Base-by-base conservation (phyloP, 2,888 invertebrate species). In the Athalia cordata region DNA sequence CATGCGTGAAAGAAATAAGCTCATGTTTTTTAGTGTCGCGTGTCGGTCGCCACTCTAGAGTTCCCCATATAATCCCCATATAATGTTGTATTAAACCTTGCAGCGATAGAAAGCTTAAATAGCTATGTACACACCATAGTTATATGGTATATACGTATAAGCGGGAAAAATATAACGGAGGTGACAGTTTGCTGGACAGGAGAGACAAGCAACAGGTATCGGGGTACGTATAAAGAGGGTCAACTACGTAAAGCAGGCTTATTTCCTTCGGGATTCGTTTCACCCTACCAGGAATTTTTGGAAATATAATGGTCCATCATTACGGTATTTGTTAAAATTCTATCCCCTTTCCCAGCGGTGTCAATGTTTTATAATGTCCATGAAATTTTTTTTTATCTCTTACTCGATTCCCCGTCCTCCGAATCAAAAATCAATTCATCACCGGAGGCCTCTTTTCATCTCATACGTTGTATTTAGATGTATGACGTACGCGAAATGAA, bases 151-250 rank as follows among this genome's bases (percentile, higher is more conserved):
- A 29, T 29, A 29, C 29, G 29, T 29, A 29, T 29, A 68, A 68
- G 52, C n/a, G 68, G 29, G 68, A n/a, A 52, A 43, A n/a, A 29
- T 43, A 29, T 52, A 68, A 68, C 55, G 49, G 50, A 66, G 49
- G 66, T 66, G 66, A 15, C 66, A 66, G 66, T 66, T 66, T 49
- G 50, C 49, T 68, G 68, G 68, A 68, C 52, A 68, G 68, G 68
- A 52, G 68, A 68, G 52, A 68, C 68, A 59, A 72, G 70, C 70
- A 72, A 72, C 70, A 72, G 70, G 70, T 72, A 57, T 43, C 13
- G 45, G 7, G n/a, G 13, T 57, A 72, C 70, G 5, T 29, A 29
- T 1, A 29, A 57, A 47, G 57, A 59, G 59, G 57, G 57, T 72
- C 70, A 59, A 72, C 47, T 59, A 72, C 47, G 45, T n/a, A n/a